Evolutionary conservation across 1,140 invertebrate genomes (phyloP).

Genomic region (Drosophila subobscura): DNA sequence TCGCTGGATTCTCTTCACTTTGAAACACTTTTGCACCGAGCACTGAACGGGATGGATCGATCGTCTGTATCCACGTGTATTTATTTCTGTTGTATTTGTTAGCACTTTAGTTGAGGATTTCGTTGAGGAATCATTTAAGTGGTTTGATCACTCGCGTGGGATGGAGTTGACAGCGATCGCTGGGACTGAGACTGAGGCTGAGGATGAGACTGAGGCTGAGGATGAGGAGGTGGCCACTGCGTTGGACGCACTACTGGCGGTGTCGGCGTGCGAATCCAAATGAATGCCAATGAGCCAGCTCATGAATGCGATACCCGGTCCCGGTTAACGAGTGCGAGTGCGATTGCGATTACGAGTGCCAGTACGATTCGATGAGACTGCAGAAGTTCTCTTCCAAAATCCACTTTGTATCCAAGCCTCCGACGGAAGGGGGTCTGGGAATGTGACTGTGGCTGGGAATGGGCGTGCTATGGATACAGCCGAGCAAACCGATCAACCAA

Average conservation of each 20-base stretch:
- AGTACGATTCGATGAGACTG: conserved; percentile 4
- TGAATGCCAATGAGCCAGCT: conserved; percentile 67
- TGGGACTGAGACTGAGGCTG: background rate
- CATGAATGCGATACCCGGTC: conserved; percentile 67
- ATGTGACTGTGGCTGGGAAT: conserved; percentile 37
- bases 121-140: too few relatives aligned
- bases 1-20: too few relatives aligned
- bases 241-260: conserved; percentile 19
- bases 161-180: background rate
- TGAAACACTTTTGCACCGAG: background rate
- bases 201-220: background rate
- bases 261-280: conserved; percentile 51
- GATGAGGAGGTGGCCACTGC: conserved; percentile 26
- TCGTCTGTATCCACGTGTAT: background rate
- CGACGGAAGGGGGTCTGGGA: conserved; percentile 17
- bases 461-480: conserved; percentile 70
- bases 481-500: conserved; percentile 29
- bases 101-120: conserved; percentile 17
- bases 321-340: conserved; percentile 48
- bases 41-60: conserved; percentile 7
- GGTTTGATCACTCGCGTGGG: conserved; percentile 23
- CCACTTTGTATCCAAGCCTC: too few relatives aligned
- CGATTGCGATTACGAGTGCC: conserved; percentile 17
- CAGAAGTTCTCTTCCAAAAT: conserved; percentile 42
- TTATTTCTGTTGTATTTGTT: background rate